A percentile compares a stretch with the other conserved stretches of the same genome.
These are phyloP conservation scores for Eupelmus urozonus DNA, from an alignment of 2,888 invertebrate species.

Conservation along the genomic window DNA sequence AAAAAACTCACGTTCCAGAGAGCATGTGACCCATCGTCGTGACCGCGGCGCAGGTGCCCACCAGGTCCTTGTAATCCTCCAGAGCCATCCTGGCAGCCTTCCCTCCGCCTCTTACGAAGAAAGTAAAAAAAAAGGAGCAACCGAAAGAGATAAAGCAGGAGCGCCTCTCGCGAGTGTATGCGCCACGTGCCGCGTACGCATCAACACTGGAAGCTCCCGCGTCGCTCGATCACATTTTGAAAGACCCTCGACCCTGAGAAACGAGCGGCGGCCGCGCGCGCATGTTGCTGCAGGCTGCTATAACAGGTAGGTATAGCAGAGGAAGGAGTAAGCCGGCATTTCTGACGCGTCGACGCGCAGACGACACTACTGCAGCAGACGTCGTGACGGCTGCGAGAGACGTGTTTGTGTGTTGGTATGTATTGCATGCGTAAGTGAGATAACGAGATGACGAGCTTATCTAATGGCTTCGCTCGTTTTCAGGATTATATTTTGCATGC, in stretches of 20 bases:
- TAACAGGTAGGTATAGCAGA: neutral
- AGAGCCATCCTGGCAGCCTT: conserved; percentile 74
- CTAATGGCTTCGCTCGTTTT: too few species aligned
- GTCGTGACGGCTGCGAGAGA: too few species aligned
- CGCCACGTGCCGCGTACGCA: conserved; percentile 2
- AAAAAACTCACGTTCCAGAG: conserved; percentile 82
- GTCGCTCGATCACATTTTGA: conserved; percentile 24
- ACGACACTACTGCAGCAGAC: too few species aligned
- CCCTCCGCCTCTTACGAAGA: neutral
- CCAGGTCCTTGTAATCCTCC: conserved; percentile 83
- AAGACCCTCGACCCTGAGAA: conserved; percentile 40
- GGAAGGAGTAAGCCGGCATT: too few species aligned
- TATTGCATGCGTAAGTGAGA: too few species aligned
- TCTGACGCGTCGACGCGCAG: too few species aligned
- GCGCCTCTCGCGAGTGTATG: neutral
- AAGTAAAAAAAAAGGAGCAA: neutral
- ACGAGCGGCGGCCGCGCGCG: conserved; percentile 12
- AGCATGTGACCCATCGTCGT: conserved; percentile 91
- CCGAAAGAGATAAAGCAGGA: neutral
- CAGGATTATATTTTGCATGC: too few species aligned
- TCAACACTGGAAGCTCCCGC: conserved; percentile 27
- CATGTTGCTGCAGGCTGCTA: neutral
- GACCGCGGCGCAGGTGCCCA: conserved; percentile 84
- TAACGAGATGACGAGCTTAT: too few species aligned
- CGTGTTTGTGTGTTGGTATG: too few species aligned